These are phyloP conservation scores for Aporophyla lueneburgensis DNA, from an alignment of 2,888 invertebrate genomes.

Conservation along the genomic window DNA sequence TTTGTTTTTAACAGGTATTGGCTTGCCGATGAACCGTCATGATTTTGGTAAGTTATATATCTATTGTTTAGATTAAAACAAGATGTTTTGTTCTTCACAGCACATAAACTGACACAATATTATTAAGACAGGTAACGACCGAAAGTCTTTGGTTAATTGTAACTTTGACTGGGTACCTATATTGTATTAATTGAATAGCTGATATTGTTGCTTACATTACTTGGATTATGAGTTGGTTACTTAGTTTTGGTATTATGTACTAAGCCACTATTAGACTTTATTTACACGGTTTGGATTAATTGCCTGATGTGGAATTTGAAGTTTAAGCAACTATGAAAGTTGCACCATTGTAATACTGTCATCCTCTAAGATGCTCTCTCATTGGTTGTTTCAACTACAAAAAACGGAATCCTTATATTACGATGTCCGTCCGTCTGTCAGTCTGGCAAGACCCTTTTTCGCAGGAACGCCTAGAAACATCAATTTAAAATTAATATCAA, in stretches of 20 bases:
- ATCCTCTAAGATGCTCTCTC: no score
- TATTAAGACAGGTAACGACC: not conserved
- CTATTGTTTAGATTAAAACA: not conserved
- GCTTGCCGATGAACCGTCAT: slow-evolving; percentile 48
- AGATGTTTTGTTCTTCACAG: not conserved
- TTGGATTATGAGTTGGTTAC: not conserved
- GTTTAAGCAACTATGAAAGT: not conserved
- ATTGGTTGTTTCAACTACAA: no score
- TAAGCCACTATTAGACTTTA: not conserved
- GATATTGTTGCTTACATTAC: not conserved
- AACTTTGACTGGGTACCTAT: not conserved
- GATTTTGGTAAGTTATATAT: slow-evolving; percentile 57
- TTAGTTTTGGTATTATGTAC: not conserved
- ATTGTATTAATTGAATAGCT: not conserved
- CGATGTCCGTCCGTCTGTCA: no score
- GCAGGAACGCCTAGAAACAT: no score
- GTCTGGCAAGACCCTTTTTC: no score
- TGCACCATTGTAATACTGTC: not conserved
- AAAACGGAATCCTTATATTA: no score
- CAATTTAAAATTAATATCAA: no score
- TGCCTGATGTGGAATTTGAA: not conserved
- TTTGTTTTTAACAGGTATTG: slow-evolving; percentile 44
- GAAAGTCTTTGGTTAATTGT: not conserved
- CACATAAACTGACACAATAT: not conserved
- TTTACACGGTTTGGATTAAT: not conserved